Evolutionary conservation across 2,797 vertebrate species (phyloP).

Genomic region (Girardinus metallicus): DNA sequence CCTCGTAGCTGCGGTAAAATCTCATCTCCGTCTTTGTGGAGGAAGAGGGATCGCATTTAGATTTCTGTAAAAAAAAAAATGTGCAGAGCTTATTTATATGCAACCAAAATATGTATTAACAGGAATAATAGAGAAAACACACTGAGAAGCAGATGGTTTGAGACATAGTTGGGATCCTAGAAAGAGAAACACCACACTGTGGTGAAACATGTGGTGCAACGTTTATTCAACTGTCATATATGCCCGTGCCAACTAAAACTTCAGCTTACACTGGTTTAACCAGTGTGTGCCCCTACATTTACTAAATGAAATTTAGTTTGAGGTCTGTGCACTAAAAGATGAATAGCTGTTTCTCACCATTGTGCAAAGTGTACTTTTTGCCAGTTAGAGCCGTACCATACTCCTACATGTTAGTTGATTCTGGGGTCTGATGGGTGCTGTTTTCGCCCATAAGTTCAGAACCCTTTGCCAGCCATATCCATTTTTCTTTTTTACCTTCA

Average conservation of each 20-base stretch:
- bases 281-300: background rate
- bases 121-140: constrained; percentile 38
- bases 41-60: constrained; percentile 35
- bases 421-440: too few species aligned
- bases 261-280: background rate
- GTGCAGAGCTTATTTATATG: constrained; percentile 23
- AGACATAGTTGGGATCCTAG: background rate
- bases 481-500: too few species aligned
- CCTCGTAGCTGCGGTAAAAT: constrained; percentile 48
- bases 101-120: constrained; percentile 42
- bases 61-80: background rate
- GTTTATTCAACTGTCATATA: background rate
- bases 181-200: background rate
- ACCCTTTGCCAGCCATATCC: too few species aligned
- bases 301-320: background rate
- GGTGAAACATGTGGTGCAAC: constrained; percentile 3
- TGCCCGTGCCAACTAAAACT: background rate
- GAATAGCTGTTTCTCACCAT: background rate
- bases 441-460: too few species aligned
- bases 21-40: constrained; percentile 26
- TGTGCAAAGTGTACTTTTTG: background rate
- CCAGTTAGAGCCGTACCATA: background rate
- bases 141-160: constrained; percentile 15
- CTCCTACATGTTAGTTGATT: background rate
- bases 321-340: background rate